A percentile compares a stretch with the other conserved stretches of the same genome.
These are phyloP conservation scores for Drosophila kambysellisi DNA, from an alignment of 2,888 invertebrate genomes.

Conservation along the genomic window DNA sequence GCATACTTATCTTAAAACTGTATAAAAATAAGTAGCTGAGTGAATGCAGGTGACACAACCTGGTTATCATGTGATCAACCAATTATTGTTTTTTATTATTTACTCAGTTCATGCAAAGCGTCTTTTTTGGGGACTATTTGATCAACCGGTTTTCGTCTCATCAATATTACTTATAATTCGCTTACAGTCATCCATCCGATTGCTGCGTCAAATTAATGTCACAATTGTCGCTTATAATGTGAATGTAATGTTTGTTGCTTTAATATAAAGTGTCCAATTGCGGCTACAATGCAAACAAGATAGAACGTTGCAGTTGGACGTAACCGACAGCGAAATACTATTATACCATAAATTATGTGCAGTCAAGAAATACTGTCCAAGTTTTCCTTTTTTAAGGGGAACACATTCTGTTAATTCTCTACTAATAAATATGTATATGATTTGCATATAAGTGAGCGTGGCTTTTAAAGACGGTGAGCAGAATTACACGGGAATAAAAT, in stretches of 20 bases:
- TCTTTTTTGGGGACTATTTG: background rate
- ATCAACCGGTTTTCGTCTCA: constrained; percentile 32
- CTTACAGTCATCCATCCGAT: too few species aligned
- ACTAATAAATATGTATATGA: too few species aligned
- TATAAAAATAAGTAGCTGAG: constrained; percentile 3
- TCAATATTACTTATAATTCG: constrained; percentile 26
- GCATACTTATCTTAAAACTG: background rate
- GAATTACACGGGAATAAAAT: too few species aligned
- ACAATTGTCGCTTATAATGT: background rate
- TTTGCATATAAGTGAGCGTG: too few species aligned
- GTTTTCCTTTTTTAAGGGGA: too few species aligned
- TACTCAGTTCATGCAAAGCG: constrained; percentile 3
- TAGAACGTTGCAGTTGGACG: too few species aligned
- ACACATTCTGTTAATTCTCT: too few species aligned
- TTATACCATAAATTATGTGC: too few species aligned
- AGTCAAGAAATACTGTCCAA: too few species aligned
- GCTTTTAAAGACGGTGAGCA: too few species aligned
- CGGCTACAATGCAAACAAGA: background rate
- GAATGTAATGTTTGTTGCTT: constrained; percentile 1
- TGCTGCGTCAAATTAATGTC: constrained; percentile 25
- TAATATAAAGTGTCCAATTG: background rate
- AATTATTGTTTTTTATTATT: constrained; percentile 11
- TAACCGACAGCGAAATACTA: too few species aligned
- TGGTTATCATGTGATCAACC: constrained; percentile 24
- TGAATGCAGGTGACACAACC: background rate